Evolutionary conservation across 2,797 vertebrate genomes (phyloP).

Genomic region (Stomatorhinus walkeri): DNA sequence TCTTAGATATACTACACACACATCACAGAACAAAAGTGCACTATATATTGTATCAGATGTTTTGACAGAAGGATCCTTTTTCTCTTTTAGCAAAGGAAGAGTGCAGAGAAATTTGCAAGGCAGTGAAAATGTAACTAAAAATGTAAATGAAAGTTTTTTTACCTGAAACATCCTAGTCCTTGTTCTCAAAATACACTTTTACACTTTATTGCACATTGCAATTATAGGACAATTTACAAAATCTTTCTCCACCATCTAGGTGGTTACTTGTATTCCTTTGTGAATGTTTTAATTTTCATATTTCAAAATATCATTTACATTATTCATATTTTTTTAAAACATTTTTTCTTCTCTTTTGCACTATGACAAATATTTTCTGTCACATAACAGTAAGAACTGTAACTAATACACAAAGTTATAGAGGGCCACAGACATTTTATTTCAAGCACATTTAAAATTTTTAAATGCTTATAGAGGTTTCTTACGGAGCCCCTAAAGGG

Average conservation of each 20-base stretch:
- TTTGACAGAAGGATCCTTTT: not conserved
- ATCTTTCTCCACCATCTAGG: not conserved
- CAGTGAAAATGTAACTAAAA: not conserved
- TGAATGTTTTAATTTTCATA: not conserved
- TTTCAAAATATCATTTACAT: not conserved
- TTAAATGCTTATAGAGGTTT: not conserved
- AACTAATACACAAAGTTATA: not conserved
- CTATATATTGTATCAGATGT: not conserved
- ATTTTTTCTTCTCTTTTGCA: not conserved
- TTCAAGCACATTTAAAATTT: not conserved
- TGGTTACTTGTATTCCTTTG: not conserved
- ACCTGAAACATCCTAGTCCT: not conserved
- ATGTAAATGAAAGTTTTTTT: not conserved
- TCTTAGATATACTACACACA: not conserved
- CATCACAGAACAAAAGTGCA: not conserved
- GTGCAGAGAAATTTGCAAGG: not conserved
- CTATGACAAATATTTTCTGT: not conserved
- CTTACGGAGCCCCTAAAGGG: no score
- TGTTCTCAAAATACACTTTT: not conserved
- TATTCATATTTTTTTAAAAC: not conserved
- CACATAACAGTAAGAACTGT: not conserved
- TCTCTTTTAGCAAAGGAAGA: not conserved
- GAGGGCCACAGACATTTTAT: not conserved
- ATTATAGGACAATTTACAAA: not conserved
- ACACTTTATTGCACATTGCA: not conserved